Conservation (phyloP, 2,797 vertebrate genomes). For the Oreochromis mossambicus region DNA sequence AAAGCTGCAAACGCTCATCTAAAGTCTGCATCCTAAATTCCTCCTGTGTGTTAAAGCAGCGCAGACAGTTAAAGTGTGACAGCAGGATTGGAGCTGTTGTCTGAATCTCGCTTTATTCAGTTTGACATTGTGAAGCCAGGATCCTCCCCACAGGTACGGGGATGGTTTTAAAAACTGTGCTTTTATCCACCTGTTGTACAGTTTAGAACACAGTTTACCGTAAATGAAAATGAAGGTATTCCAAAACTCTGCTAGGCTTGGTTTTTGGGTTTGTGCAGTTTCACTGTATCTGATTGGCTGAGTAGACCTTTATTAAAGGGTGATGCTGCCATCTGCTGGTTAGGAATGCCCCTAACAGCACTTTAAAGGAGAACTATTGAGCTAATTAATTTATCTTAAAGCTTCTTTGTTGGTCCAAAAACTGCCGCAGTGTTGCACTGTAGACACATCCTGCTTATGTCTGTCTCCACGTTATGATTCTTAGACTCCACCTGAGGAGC, state of each 20-base stretch:
- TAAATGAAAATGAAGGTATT: not conserved
- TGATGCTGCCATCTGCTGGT: not conserved
- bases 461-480: rapidly evolving
- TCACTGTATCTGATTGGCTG: not conserved
- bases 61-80: not conserved
- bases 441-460: not conserved
- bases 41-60: not conserved
- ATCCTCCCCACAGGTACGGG: rapidly evolving
- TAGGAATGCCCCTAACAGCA: not conserved
- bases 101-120: not conserved
- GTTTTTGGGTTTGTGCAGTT: not conserved
- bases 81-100: not conserved
- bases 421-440: not conserved
- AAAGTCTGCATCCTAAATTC: rapidly evolving
- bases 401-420: not conserved
- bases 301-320: not conserved
- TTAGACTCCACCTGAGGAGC: not conserved
- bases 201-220: not conserved
- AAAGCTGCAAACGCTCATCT: not conserved
- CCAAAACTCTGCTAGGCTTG: not conserved
- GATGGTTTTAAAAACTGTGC: not conserved
- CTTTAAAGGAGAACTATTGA: not conserved
- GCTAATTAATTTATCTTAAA: not conserved
- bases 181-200: not conserved
- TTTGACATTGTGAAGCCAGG: not conserved